Conservation (phyloP, 1,140 invertebrate genomes). For the Laupala kohalensis region DNA sequence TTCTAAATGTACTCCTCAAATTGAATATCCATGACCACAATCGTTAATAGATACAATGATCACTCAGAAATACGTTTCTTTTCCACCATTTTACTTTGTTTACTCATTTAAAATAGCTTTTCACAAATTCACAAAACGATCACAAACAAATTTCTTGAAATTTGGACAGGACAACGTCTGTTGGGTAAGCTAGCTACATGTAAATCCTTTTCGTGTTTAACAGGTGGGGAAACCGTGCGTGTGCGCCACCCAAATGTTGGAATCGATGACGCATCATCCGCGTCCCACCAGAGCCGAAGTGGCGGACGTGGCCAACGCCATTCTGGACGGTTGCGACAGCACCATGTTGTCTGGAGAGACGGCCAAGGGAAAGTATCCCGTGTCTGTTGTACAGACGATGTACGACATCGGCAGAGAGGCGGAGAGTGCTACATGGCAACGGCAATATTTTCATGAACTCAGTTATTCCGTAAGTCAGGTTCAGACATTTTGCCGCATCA, state of each 20-base stretch:
- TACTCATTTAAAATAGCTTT: too few relatives aligned
- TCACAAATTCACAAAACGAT: too few relatives aligned
- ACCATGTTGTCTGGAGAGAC: constrained; percentile 64
- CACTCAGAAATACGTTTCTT: too few relatives aligned
- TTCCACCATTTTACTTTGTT: too few relatives aligned
- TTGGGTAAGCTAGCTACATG: too few relatives aligned
- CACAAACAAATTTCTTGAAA: too few relatives aligned
- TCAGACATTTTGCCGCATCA: too few relatives aligned
- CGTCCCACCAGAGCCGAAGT: constrained; percentile 53
- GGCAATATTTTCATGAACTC: constrained; percentile 60
- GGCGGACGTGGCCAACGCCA: constrained; percentile 61
- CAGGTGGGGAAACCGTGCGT: constrained; percentile 49
- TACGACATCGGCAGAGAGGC: constrained; percentile 72
- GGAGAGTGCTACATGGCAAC: constrained; percentile 68
- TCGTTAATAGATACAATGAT: too few relatives aligned
- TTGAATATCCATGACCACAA: too few relatives aligned
- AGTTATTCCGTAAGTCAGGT: too few relatives aligned
- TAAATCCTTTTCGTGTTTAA: constrained; percentile 13
- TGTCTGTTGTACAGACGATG: constrained; percentile 48
- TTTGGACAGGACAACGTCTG: too few relatives aligned
- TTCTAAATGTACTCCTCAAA: too few relatives aligned
- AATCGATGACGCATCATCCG: constrained; percentile 52
- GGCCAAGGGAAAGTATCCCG: constrained; percentile 54
- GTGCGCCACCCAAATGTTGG: constrained; percentile 57
- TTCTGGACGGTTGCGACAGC: constrained; percentile 62